These are phyloP conservation scores for Ptiloglossa arizonensis DNA, from an alignment of 1,140 invertebrate genomes.

Conservation along the genomic window DNA sequence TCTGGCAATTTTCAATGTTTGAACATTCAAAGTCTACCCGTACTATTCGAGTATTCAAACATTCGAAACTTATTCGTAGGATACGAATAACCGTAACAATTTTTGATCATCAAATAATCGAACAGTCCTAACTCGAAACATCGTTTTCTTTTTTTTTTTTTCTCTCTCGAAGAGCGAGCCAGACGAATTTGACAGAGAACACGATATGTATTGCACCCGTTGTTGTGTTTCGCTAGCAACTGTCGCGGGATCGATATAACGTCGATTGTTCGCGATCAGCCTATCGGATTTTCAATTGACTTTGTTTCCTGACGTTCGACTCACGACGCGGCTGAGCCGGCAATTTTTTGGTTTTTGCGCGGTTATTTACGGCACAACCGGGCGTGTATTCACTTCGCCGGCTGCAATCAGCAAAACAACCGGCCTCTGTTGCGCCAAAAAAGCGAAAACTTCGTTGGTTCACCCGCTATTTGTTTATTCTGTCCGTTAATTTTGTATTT, in stretches of 20 bases:
- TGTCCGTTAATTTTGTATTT: slow-evolving; percentile 8
- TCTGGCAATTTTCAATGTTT: too few relatives aligned
- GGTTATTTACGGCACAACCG: slow-evolving; percentile 32
- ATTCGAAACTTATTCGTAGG: too few relatives aligned
- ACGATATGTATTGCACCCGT: background rate
- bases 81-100: too few relatives aligned
- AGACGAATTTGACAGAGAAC: background rate
- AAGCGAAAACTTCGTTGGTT: background rate
- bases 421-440: background rate
- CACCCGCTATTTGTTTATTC: slow-evolving; percentile 2
- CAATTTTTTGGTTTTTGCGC: slow-evolving; percentile 36
- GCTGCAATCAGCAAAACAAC: slow-evolving; percentile 39
- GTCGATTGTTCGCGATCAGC: slow-evolving; percentile 9
- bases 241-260: background rate
- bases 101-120: too few relatives aligned
- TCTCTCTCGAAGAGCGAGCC: background rate
- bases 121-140: background rate
- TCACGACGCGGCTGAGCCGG: slow-evolving; percentile 12
- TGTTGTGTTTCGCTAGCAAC: background rate
- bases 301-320: slow-evolving; percentile 23
- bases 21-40: too few relatives aligned
- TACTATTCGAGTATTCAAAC: too few relatives aligned
- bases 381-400: slow-evolving; percentile 30
- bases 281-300: slow-evolving; percentile 21
- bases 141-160: too few relatives aligned